A percentile compares a stretch with the other conserved stretches of the same genome.
These are phyloP conservation scores for Cardiocondyla obscurior DNA, from an alignment of 1,140 invertebrate species.

Conservation along the genomic window DNA sequence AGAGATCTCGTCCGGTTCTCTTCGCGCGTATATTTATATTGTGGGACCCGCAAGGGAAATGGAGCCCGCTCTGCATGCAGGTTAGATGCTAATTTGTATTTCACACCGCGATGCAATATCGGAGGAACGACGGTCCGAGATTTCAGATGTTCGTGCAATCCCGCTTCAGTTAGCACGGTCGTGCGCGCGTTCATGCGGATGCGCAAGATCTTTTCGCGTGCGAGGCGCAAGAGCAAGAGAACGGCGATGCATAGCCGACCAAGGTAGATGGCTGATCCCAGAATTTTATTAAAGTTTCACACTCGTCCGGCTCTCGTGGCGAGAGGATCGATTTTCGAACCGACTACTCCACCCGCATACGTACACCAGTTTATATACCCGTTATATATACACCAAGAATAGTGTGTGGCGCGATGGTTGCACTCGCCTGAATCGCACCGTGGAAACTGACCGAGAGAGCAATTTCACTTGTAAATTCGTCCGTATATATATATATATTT, in stretches of 20 bases:
- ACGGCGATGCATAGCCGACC: not conserved
- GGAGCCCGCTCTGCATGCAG: not conserved
- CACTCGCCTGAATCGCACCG: conserved; percentile 40
- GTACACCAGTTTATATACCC: conserved; percentile 44
- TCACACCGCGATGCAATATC: not conserved
- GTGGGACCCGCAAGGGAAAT: too few species aligned
- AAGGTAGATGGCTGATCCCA: conserved; percentile 7
- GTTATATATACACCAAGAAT: conserved; percentile 3
- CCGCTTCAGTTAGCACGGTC: not conserved
- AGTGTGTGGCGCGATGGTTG: not conserved
- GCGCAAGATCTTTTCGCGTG: not conserved
- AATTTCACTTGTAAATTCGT: conserved; percentile 72
- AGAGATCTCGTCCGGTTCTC: not conserved
- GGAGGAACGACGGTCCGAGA: not conserved
- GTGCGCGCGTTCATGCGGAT: not conserved
- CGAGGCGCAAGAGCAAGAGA: not conserved
- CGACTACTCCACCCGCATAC: conserved; percentile 35
- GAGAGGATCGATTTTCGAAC: conserved; percentile 61
- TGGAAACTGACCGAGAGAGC: conserved; percentile 64
- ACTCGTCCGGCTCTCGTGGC: conserved; percentile 31
- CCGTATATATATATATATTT: not conserved
- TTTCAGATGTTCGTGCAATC: conserved; percentile 11
- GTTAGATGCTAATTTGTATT: conserved; percentile 16
- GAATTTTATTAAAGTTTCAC: conserved; percentile 67
- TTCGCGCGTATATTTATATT: not conserved